Percentiles rank a stretch among this genome's conserved stretches.
These are phyloP conservation scores for Sturnus vulgaris DNA, from an alignment of 2,113 vertebrate species.

Conservation along the genomic window DNA sequence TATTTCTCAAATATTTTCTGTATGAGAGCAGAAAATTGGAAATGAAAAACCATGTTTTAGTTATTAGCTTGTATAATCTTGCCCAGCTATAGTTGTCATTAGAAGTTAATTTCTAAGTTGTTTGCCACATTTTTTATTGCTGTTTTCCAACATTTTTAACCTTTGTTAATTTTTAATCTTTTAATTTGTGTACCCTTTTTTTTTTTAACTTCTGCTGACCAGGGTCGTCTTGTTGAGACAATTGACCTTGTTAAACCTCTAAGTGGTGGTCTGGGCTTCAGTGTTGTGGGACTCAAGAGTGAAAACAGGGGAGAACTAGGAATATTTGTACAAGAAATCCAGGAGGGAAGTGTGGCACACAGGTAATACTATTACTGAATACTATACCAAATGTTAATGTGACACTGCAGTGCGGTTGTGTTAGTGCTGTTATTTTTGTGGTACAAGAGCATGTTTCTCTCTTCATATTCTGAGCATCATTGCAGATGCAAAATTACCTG, in stretches of 20 bases:
- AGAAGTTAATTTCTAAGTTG: not conserved
- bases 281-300: constrained; percentile 90
- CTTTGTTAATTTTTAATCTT: not conserved
- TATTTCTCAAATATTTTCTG: not conserved
- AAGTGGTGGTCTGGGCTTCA: constrained; percentile 89
- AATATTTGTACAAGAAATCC: constrained; percentile 95
- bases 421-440: not conserved
- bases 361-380: constrained; percentile 67
- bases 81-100: not conserved
- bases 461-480: not conserved
- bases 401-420: not conserved
- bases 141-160: not conserved
- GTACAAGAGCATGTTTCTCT: not conserved
- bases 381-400: not conserved
- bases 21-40: accelerated
- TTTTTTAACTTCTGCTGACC: not conserved
- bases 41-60: not conserved
- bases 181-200: not conserved
- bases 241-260: constrained; percentile 86
- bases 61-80: not conserved
- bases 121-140: not conserved
- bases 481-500: not conserved
- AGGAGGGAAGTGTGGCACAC: constrained; percentile 87
- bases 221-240: constrained; percentile 86
- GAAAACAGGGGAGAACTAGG: constrained; percentile 91